phyloP scores from a whole-genome alignment of 2,113 vertebrate genomes.

The Pelusios castaneus region DNA sequence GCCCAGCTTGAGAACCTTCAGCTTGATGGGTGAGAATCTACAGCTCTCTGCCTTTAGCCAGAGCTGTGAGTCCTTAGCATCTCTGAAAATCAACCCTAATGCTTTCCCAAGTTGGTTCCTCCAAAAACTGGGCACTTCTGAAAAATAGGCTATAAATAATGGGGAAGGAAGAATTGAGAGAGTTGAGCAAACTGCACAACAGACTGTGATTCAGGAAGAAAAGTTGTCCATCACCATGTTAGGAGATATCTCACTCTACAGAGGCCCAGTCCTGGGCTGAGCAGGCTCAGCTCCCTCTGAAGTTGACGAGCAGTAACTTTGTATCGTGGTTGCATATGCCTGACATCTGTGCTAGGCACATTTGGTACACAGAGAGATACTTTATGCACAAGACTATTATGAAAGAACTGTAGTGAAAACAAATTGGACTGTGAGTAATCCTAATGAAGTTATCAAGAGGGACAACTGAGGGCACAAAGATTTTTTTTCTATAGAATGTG shows the following conservation, averaged over 20 bases:
- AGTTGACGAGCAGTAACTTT: neutral
- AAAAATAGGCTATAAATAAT: fast-evolving
- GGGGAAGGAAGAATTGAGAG: fast-evolving
- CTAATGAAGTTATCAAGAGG: fast-evolving
- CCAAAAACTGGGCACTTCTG: fast-evolving
- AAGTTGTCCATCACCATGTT: fast-evolving
- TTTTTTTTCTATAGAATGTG: neutral
- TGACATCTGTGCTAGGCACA: neutral
- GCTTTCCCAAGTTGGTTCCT: neutral
- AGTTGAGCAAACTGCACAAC: neutral
- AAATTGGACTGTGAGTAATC: neutral
- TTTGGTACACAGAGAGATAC: neutral
- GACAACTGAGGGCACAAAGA: fast-evolving
- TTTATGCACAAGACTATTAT: neutral
- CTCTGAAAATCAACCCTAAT: neutral
- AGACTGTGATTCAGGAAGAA: fast-evolving
- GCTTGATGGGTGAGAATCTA: neutral
- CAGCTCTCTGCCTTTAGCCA: neutral
- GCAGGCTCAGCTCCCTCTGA: neutral
- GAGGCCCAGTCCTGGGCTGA: neutral
- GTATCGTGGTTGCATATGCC: neutral
- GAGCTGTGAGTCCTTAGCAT: neutral
- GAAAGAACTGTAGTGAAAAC: fast-evolving
- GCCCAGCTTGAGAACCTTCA: neutral
- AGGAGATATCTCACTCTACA: neutral